Conservation (phyloP, 2,113 vertebrate genomes). For the Cololabis saira region DNA sequence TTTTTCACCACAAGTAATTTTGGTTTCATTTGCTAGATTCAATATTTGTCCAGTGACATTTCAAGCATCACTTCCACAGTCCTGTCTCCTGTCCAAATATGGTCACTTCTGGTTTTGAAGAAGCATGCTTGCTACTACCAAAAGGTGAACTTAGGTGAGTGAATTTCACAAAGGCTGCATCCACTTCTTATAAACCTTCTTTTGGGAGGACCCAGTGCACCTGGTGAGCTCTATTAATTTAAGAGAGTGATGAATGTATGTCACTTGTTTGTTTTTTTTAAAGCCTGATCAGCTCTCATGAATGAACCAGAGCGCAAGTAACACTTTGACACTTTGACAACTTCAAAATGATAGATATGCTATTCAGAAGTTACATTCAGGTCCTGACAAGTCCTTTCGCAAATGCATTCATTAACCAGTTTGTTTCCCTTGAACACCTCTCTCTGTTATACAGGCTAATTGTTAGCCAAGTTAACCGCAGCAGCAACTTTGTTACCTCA, state of each 20-base stretch:
- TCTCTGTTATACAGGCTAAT: conserved; percentile 84
- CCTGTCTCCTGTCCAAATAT: no score
- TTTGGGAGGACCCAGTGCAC: no score
- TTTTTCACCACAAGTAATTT: no score
- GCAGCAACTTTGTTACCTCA: conserved; percentile 39
- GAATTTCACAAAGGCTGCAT: no score
- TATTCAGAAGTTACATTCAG: conserved; percentile 29
- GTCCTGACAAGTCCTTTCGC: conserved; percentile 57
- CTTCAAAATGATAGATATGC: background rate
- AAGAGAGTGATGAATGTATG: background rate
- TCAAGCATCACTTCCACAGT: no score
- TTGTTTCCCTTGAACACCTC: conserved; percentile 88
- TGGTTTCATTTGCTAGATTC: no score
- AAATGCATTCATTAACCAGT: conserved; percentile 90
- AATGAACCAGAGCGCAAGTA: background rate
- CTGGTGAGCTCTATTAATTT: no score
- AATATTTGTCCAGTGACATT: no score
- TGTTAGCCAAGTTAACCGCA: conserved; percentile 80
- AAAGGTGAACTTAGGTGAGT: no score
- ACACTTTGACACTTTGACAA: background rate
- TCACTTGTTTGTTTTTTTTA: background rate
- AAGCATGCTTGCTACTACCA: no score
- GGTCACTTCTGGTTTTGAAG: no score
- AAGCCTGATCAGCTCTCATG: background rate
- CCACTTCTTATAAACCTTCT: no score